Base-by-base conservation (phyloP, 2,113 vertebrate genomes). In the Myrmecophaga tridactyla region DNA sequence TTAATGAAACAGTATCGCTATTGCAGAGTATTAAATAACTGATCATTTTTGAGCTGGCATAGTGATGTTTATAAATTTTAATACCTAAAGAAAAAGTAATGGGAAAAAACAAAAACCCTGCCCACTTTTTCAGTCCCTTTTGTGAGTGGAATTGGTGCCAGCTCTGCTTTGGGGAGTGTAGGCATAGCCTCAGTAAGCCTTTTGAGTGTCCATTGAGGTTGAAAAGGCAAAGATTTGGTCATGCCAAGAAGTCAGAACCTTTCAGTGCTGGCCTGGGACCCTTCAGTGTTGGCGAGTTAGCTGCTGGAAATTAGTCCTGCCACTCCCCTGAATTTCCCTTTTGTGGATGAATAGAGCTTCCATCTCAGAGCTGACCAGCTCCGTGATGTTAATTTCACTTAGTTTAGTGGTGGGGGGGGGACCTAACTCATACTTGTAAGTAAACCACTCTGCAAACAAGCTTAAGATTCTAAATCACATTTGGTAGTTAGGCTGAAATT, bases 31-130 rank as follows among this genome's bases (percentile, higher is more conserved):
- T 89, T 86, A 73, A 89, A 83, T 83, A 63, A 17, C 41, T 78
- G 69, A 78, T 96, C 67, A 69, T 83, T 96, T 93, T 67, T 82
- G 69, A 78, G 39, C 60, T 95, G 96, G 51, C 60, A 60, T 60
- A 94, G 46, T 90, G 93, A 73, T 92, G 76, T 81, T 93, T 90
- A 29, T 86, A 78, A 95, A 85, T 65, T n/a, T 86, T 89, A 86
- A 89, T 75, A 63, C 23, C 67, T 92, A 51, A 91, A 94, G 53
- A 82, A 69, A 83, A 53, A 56, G 1, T 69, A 69, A 86, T 53
- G 82, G 43, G 53, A 75, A 92, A 86, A 31, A 70, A 76, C 34
- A 75, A 90, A 88, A 73, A 2, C 17, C 23, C 13, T 34, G 0
- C 17, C 41, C 34, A 70, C 46, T 94, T 51, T 21, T 88, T 86